Percentiles rank a stretch among this genome's conserved stretches.
phyloP scores from a whole-genome alignment of 2,113 vertebrate genomes.

The Microtus montanus region DNA sequence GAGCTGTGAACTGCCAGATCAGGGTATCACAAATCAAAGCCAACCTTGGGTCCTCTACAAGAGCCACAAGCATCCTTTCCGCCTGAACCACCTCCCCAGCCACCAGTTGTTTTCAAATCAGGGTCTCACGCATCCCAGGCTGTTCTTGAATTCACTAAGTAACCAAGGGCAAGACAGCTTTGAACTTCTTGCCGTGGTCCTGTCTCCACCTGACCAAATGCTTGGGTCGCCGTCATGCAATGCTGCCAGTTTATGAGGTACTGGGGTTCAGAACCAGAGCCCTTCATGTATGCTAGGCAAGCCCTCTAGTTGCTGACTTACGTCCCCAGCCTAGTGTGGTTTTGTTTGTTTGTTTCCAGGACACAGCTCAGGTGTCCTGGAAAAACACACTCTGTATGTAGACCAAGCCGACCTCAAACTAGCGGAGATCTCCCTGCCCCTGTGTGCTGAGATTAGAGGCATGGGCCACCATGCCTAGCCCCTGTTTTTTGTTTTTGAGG shows the following conservation, averaged over 20 bases:
- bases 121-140: background rate
- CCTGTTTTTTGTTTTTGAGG: background rate
- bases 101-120: background rate
- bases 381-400: too few relatives aligned
- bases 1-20: background rate
- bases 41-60: too few relatives aligned
- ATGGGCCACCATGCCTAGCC: background rate
- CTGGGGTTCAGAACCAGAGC: background rate
- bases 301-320: background rate
- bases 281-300: background rate
- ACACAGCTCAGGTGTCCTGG: background rate
- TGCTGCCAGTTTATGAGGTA: background rate
- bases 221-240: background rate
- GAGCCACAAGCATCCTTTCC: too few relatives aligned
- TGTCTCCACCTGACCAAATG: background rate
- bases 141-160: background rate
- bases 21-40: background rate
- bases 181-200: background rate
- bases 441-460: background rate
- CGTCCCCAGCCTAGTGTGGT: background rate
- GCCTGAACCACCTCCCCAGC: background rate
- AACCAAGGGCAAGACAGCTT: background rate
- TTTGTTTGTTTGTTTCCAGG: background rate
- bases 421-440: background rate
- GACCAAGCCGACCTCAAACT: background rate